Percentiles rank a stretch among this genome's conserved stretches.
phyloP scores from a whole-genome alignment of 2,113 vertebrate genomes.

The Aptenodytes forsteri region DNA sequence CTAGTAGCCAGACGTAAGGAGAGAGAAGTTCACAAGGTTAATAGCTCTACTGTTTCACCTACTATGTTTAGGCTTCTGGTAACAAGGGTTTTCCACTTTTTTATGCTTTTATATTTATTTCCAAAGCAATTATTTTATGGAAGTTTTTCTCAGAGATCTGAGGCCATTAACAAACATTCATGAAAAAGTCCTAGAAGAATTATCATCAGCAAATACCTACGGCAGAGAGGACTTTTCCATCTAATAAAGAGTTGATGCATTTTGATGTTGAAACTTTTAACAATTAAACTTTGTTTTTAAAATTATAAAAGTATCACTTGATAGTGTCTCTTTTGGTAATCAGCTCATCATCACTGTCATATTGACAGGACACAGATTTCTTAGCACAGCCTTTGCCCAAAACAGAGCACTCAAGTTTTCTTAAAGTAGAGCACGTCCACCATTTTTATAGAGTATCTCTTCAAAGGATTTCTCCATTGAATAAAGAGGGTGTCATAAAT shows the following conservation, averaged over 20 bases:
- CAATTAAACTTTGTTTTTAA: constrained; percentile 53
- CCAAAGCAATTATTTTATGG: constrained; percentile 78
- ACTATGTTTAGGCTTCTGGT: not conserved
- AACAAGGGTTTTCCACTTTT: constrained; percentile 30
- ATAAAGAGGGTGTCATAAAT: not conserved
- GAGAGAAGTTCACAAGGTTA: not conserved
- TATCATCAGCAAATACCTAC: not conserved
- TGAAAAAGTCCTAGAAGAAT: not conserved
- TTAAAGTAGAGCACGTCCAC: not conserved
- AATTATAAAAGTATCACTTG: not conserved
- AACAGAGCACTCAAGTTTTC: not conserved
- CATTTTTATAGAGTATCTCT: not conserved
- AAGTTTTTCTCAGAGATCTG: constrained; percentile 32
- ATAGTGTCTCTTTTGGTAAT: not conserved
- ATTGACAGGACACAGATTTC: not conserved
- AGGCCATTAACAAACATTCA: not conserved
- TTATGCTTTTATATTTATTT: constrained; percentile 77
- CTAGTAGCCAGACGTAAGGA: not conserved
- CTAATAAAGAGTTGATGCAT: not conserved
- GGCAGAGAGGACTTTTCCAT: not conserved
- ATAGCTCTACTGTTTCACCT: not conserved
- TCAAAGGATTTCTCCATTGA: not conserved
- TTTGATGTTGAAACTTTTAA: constrained; percentile 30
- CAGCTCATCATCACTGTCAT: not conserved
- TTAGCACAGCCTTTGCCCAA: not conserved